phyloP scores from a whole-genome alignment of 2,797 vertebrate species.

The Tiaroga cobitis region DNA sequence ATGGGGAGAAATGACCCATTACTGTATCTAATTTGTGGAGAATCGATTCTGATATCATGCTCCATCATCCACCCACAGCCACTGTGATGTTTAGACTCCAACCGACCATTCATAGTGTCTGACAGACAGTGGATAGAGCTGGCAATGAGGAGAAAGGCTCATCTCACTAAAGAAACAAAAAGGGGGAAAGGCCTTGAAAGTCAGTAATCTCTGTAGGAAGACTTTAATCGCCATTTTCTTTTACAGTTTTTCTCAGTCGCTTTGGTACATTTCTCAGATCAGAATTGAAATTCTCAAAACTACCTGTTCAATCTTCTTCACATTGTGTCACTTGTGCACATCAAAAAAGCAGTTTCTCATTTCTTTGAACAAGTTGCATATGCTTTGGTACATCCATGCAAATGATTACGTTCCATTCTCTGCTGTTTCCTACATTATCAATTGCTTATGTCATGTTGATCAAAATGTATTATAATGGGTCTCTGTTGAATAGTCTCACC shows the following conservation, averaged over 20 bases:
- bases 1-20: conserved; percentile 75
- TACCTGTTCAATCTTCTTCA: no score
- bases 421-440: no score
- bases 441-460: no score
- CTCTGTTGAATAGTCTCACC: no score
- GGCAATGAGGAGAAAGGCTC: background rate
- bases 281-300: no score
- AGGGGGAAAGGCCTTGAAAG: background rate
- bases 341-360: no score
- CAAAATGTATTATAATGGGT: no score
- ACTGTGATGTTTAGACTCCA: conserved; percentile 43
- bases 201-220: background rate
- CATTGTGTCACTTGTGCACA: no score
- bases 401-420: no score
- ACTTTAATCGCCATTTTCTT: background rate
- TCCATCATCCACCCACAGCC: conserved; percentile 68
- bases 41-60: conserved; percentile 71
- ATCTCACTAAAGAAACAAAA: conserved; percentile 3
- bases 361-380: no score
- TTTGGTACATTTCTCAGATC: no score
- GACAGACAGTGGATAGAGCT: conserved; percentile 20
- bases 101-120: conserved; percentile 31
- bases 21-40: conserved; percentile 75
- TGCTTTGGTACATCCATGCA: no score
- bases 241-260: background rate